Conservation (phyloP, 2,113 vertebrate genomes). For the Sporophila hypoxantha region DNA sequence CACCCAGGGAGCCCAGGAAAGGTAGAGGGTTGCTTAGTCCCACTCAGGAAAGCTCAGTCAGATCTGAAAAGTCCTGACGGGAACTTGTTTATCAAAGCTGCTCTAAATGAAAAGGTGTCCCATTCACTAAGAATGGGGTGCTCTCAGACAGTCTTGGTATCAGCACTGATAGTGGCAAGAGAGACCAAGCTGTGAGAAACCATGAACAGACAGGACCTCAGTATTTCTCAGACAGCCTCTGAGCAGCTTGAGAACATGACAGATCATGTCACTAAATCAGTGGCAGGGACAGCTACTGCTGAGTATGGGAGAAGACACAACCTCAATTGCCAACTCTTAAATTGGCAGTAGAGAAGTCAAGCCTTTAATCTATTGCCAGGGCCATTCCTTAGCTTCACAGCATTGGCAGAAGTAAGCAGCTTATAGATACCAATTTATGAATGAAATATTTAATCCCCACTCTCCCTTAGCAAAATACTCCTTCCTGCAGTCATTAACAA, state of each 20-base stretch:
- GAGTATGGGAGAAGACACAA: background rate
- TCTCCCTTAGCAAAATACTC: background rate
- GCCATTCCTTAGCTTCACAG: background rate
- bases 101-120: background rate
- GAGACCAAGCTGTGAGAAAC: background rate
- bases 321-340: background rate
- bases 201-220: background rate
- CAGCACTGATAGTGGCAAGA: background rate
- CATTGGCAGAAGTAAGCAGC: background rate
- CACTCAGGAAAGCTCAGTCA: background rate
- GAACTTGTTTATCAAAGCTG: background rate
- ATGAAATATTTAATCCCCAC: background rate
- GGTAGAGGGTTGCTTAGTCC: background rate
- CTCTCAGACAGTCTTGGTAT: background rate
- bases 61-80: background rate
- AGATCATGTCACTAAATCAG: background rate
- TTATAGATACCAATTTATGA: background rate
- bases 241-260: background rate
- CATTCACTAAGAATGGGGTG: background rate
- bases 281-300: background rate
- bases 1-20: background rate
- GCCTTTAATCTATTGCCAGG: background rate
- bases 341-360: background rate
- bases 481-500: background rate
- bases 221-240: background rate